Evolutionary conservation across 2,888 invertebrate species (phyloP).

Genomic region (Timandra comae): DNA sequence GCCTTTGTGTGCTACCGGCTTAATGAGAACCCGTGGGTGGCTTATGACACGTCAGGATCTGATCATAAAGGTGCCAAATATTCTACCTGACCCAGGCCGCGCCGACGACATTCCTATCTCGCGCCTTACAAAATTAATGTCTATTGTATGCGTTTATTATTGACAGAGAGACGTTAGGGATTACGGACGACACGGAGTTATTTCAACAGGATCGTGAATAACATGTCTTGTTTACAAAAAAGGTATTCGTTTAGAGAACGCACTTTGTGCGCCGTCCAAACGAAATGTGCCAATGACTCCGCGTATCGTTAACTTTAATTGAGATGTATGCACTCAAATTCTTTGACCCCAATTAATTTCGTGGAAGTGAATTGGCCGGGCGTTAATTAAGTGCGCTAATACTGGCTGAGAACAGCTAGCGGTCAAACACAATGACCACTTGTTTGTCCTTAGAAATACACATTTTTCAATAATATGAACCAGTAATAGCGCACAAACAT

Average conservation of each 20-base stretch:
- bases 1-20: slow-evolving; percentile 72
- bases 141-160: slow-evolving; percentile 52
- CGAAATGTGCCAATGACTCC: slow-evolving; percentile 35
- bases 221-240: slow-evolving; percentile 10
- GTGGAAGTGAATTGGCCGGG: slow-evolving; percentile 62
- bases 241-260: slow-evolving; percentile 17
- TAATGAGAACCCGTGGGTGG: slow-evolving; percentile 72
- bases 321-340: slow-evolving; percentile 71
- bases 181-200: slow-evolving; percentile 37
- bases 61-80: slow-evolving; percentile 75
- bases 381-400: slow-evolving; percentile 67
- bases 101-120: slow-evolving; percentile 67
- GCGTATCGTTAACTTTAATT: slow-evolving; percentile 54
- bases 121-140: slow-evolving; percentile 67
- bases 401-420: slow-evolving; percentile 51
- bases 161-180: slow-evolving; percentile 37
- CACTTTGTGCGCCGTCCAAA: slow-evolving; percentile 25
- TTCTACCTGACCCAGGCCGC: slow-evolving; percentile 58
- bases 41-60: slow-evolving; percentile 72
- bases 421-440: slow-evolving; percentile 36
- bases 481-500: too few relatives aligned
- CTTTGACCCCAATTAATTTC: slow-evolving; percentile 73
- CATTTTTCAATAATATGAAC: too few relatives aligned
- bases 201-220: slow-evolving; percentile 17
- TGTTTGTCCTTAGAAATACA: slow-evolving; percentile 28